phyloP scores from a whole-genome alignment of 1,140 invertebrate species.

The Drosophila trapezifrons region DNA sequence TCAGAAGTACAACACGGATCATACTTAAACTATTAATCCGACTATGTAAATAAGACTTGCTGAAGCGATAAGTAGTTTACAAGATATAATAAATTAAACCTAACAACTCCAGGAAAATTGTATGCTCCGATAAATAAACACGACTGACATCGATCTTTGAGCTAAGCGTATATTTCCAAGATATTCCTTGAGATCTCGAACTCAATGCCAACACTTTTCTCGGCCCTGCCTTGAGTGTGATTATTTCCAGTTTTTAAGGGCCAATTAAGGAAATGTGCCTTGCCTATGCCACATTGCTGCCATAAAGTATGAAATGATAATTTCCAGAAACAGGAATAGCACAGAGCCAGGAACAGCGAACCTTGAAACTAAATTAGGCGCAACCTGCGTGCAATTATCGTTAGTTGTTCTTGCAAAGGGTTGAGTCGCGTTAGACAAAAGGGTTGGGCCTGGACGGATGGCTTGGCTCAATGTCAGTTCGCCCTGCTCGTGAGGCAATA shows the following conservation, averaged over 20 bases:
- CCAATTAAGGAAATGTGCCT: constrained; percentile 55
- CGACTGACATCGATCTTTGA: constrained; percentile 6
- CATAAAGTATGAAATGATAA: constrained; percentile 67
- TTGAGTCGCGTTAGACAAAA: constrained; percentile 45
- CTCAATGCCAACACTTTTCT: constrained; percentile 21
- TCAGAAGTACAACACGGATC: background rate
- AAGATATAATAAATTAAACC: background rate
- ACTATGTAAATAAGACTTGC: background rate
- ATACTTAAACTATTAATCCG: background rate
- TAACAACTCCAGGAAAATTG: background rate
- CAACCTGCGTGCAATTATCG: constrained; percentile 79
- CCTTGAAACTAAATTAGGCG: constrained; percentile 78
- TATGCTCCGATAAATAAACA: constrained; percentile 3
- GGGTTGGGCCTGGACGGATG: constrained; percentile 40
- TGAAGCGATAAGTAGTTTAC: background rate
- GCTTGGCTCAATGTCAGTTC: constrained; percentile 59
- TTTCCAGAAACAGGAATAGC: constrained; percentile 52
- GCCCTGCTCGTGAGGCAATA: constrained; percentile 61
- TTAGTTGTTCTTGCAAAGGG: constrained; percentile 74
- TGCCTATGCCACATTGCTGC: constrained; percentile 58
- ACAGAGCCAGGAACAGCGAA: constrained; percentile 53
- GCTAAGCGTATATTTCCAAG: background rate
- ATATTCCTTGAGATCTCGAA: background rate
- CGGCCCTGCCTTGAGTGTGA: constrained; percentile 47
- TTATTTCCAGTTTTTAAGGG: constrained; percentile 72